Conservation (phyloP, 2,113 vertebrate species). For the Hydrochoerus hydrochaeris region DNA sequence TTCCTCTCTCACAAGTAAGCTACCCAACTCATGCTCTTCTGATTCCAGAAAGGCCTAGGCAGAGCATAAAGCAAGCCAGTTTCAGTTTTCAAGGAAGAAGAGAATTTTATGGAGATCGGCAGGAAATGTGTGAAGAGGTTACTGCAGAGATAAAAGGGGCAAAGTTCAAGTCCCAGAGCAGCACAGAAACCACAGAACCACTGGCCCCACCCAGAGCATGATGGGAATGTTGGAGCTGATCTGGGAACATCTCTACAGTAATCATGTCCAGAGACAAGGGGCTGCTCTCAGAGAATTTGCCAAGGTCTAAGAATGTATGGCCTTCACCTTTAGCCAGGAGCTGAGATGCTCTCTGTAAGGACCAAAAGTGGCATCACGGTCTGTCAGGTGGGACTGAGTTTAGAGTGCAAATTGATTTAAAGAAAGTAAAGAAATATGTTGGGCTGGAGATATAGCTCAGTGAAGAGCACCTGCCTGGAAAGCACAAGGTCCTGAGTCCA, state of each 20-base stretch:
- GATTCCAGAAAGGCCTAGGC: neutral
- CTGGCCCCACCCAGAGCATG: neutral
- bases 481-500: too few relatives aligned
- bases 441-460: too few relatives aligned
- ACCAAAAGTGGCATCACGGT: neutral
- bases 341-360: neutral
- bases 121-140: neutral
- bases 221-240: too few relatives aligned
- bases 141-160: neutral
- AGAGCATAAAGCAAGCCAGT: neutral
- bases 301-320: neutral
- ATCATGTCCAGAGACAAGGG: neutral
- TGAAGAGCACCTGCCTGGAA: too few relatives aligned
- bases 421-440: neutral
- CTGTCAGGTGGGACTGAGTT: neutral
- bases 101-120: neutral
- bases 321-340: neutral
- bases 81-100: neutral
- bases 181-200: neutral
- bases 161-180: neutral
- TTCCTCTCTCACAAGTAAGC: neutral
- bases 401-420: neutral
- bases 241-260: neutral
- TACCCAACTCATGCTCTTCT: neutral
- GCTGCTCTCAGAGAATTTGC: neutral